phyloP scores from a whole-genome alignment of 1,140 invertebrate species.

The Heliothis subflexa region DNA sequence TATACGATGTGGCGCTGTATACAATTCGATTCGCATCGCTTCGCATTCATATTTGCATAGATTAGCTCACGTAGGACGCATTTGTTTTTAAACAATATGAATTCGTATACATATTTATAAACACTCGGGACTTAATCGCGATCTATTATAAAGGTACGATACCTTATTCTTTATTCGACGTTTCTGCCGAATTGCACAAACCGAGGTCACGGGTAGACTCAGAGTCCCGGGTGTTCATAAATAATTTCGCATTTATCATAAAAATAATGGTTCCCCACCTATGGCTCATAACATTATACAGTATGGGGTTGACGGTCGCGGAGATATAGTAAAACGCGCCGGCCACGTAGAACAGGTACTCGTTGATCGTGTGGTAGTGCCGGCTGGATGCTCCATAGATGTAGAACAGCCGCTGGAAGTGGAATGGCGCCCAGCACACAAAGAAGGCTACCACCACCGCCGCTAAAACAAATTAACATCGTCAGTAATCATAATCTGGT shows the following conservation, averaged over 20 bases:
- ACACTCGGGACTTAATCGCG: too few relatives aligned
- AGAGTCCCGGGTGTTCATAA: neutral
- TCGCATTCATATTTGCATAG: too few relatives aligned
- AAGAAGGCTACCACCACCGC: constrained; percentile 99
- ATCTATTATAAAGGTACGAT: too few relatives aligned
- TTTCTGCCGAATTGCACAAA: too few relatives aligned
- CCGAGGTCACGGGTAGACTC: too few relatives aligned
- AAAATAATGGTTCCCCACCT: constrained; percentile 63
- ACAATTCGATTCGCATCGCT: too few relatives aligned
- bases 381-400: constrained; percentile 88
- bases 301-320: constrained; percentile 94
- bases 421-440: constrained; percentile 98
- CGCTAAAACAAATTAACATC: constrained; percentile 87
- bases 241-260: constrained; percentile 2
- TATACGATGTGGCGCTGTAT: too few relatives aligned
- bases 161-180: too few relatives aligned
- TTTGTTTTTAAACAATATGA: too few relatives aligned
- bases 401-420: constrained; percentile 94
- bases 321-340: constrained; percentile 96
- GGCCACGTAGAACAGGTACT: constrained; percentile 92
- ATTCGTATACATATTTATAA: too few relatives aligned
- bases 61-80: too few relatives aligned
- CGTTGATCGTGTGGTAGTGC: constrained; percentile 90
- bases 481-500: too few relatives aligned
- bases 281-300: constrained; percentile 96